These are phyloP conservation scores for Rhopalosiphum padi DNA, from an alignment of 1,140 invertebrate genomes.

Conservation along the genomic window DNA sequence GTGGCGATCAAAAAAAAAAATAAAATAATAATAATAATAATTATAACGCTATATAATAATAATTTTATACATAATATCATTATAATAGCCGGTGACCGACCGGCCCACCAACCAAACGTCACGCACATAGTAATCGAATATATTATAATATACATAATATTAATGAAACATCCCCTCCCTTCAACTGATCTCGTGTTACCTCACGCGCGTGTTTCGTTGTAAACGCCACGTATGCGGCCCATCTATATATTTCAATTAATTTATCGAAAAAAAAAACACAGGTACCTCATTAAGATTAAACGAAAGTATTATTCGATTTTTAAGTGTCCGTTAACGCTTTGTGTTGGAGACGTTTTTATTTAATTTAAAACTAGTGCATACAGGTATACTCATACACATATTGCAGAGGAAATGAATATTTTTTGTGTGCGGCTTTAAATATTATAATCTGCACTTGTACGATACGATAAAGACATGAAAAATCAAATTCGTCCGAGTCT, in stretches of 20 bases:
- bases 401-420: background rate
- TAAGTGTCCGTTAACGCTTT: background rate
- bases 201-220: background rate
- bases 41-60: background rate
- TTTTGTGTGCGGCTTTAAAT: background rate
- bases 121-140: background rate
- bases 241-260: background rate
- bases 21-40: background rate
- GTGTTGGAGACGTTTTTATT: background rate
- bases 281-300: background rate
- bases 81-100: background rate
- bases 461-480: background rate
- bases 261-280: background rate
- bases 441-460: background rate
- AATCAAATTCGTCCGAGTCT: background rate
- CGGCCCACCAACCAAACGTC: background rate
- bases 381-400: too few species aligned
- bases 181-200: background rate
- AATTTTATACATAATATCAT: background rate
- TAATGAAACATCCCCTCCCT: background rate
- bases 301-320: background rate
- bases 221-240: background rate
- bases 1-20: background rate
- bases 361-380: background rate
- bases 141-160: constrained; percentile 20